Percentiles rank a stretch among this genome's conserved stretches.
phyloP scores from a whole-genome alignment of 2,797 vertebrate genomes.

The Sebastes trivittatus region DNA sequence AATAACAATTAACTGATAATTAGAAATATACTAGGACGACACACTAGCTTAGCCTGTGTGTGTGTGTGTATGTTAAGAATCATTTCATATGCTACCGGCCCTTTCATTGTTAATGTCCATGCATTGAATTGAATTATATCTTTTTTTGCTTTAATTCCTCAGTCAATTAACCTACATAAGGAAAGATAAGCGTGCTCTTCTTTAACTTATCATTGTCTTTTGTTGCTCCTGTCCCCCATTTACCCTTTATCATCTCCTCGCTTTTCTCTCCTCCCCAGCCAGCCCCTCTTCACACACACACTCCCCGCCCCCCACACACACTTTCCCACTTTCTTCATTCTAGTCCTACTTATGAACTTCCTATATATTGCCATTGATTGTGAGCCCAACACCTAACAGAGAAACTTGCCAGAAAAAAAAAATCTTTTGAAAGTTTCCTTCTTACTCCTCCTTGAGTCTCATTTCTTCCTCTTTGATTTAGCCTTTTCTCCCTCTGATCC shows the following conservation, averaged over 20 bases:
- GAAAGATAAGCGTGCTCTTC: conserved; percentile 61
- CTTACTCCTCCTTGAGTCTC: not conserved
- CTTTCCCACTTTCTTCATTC: not conserved
- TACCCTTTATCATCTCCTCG: conserved; percentile 37
- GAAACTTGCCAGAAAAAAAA: not conserved
- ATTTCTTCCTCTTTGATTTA: not conserved
- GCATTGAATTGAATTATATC: conserved; percentile 72
- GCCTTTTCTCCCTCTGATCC: not conserved
- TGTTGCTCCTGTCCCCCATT: conserved; percentile 64
- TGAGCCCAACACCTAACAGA: not conserved
- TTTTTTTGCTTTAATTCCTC: conserved; percentile 72
- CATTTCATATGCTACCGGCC: conserved; percentile 67
- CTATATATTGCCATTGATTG: not conserved
- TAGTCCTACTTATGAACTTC: conserved; percentile 15
- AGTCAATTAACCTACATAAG: conserved; percentile 82
- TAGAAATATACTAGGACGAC: conserved; percentile 78
- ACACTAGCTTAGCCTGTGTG: conserved; percentile 46
- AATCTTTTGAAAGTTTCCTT: not conserved
- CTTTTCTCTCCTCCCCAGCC: not conserved
- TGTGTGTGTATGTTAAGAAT: conserved; percentile 57
- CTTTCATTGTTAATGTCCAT: conserved; percentile 70
- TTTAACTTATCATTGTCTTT: conserved; percentile 71
- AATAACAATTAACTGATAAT: conserved; percentile 85
- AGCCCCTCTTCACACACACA: not conserved
- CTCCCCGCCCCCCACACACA: not conserved